Evolutionary conservation across 2,797 vertebrate genomes (phyloP).

Genomic region (Cynodonichthys magdalenae): DNA sequence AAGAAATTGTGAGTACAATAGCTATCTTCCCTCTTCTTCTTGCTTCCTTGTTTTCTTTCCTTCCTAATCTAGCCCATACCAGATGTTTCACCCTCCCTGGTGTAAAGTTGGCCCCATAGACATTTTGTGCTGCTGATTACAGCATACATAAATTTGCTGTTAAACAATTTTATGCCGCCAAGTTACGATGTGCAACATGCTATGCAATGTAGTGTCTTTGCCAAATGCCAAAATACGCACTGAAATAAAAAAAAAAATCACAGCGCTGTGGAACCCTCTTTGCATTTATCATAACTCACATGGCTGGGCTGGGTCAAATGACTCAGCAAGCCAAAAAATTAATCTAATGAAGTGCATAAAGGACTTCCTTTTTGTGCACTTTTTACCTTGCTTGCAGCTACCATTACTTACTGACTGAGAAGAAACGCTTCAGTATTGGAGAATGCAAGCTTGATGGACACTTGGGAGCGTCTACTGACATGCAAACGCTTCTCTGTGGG

Average conservation of each 20-base stretch:
- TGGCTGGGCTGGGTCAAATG: slow-evolving; percentile 66
- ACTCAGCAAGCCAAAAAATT: slow-evolving; percentile 75
- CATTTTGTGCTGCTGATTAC: slow-evolving; percentile 63
- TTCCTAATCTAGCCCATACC: slow-evolving; percentile 49
- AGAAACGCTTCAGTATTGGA: slow-evolving; percentile 59
- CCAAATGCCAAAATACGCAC: slow-evolving; percentile 20
- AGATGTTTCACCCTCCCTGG: slow-evolving; percentile 68
- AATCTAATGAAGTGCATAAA: slow-evolving; percentile 75
- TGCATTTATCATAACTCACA: slow-evolving; percentile 61
- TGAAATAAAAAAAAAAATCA: slow-evolving; percentile 31
- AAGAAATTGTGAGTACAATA: slow-evolving; percentile 13
- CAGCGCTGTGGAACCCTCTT: slow-evolving; percentile 19
- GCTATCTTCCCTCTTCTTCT: slow-evolving; percentile 18
- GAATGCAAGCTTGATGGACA: slow-evolving; percentile 60
- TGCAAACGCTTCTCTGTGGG: slow-evolving; percentile 57
- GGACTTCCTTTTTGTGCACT: slow-evolving; percentile 50
- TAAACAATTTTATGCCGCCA: slow-evolving; percentile 49
- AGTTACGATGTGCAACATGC: slow-evolving; percentile 33
- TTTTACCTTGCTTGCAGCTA: slow-evolving; percentile 56
- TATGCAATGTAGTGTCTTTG: slow-evolving; percentile 11
- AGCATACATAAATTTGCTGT: slow-evolving; percentile 62
- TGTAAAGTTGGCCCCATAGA: slow-evolving; percentile 59
- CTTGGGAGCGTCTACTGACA: slow-evolving; percentile 68
- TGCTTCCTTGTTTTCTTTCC: slow-evolving; percentile 37
- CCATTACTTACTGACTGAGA: slow-evolving; percentile 52